phyloP scores from a whole-genome alignment of 2,113 vertebrate species.

The Galbula dea region DNA sequence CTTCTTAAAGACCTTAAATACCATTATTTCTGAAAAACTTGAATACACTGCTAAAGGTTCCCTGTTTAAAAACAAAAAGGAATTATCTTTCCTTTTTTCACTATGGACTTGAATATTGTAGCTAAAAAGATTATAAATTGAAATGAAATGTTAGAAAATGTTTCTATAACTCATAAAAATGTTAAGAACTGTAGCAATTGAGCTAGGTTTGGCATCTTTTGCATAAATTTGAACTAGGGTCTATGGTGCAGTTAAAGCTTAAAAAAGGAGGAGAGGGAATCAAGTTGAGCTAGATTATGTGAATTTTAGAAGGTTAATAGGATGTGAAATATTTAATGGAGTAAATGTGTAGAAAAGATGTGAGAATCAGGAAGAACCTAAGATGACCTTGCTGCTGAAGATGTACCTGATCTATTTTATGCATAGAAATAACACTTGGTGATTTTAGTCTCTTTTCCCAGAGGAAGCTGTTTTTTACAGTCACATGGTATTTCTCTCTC shows the following conservation, averaged over 20 bases:
- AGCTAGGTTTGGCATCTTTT: background rate
- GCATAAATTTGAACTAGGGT: background rate
- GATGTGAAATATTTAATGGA: background rate
- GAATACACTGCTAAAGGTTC: background rate
- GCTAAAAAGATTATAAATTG: background rate
- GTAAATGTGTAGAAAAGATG: background rate
- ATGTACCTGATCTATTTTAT: background rate
- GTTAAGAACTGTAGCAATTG: background rate
- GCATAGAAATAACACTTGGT: background rate
- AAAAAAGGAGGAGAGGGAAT: accelerated
- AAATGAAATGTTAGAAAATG: background rate
- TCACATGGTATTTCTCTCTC: background rate
- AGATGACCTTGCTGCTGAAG: background rate
- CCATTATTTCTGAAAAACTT: background rate
- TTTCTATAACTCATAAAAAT: background rate
- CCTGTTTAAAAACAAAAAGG: background rate
- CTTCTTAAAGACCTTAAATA: background rate
- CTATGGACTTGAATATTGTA: accelerated
- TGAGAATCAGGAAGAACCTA: background rate
- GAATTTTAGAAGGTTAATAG: background rate
- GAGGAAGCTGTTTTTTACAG: background rate
- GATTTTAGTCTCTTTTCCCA: background rate
- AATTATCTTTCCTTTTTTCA: background rate
- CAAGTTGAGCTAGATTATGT: background rate
- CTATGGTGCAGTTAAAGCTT: background rate